phyloP scores from a whole-genome alignment of 1,140 invertebrate genomes.

The Stegodyphus mimosarum region DNA sequence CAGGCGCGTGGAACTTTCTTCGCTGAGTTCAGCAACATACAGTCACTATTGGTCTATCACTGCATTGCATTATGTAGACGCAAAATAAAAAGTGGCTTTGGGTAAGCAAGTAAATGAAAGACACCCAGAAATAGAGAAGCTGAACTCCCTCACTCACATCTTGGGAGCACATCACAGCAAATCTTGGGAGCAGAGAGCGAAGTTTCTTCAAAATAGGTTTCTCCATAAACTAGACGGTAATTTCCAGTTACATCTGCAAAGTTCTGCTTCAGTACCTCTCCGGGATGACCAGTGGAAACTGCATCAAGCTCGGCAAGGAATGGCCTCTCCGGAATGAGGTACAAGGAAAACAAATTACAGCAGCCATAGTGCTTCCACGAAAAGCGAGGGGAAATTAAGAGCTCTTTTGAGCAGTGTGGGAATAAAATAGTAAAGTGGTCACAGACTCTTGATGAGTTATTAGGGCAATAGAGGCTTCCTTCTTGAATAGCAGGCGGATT shows the following conservation, averaged over 20 bases:
- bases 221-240: conserved; percentile 13
- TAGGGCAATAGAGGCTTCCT: background rate
- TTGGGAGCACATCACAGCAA: too few species aligned
- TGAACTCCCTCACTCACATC: too few species aligned
- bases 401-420: background rate
- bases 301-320: background rate
- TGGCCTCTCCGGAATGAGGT: conserved; percentile 6
- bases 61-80: too few species aligned
- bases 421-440: background rate
- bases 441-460: conserved; percentile 5
- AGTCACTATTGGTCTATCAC: too few species aligned
- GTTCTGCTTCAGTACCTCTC: background rate
- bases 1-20: too few species aligned
- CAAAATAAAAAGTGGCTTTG: too few species aligned
- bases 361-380: background rate
- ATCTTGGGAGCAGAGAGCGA: too few species aligned
- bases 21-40: too few species aligned
- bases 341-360: conserved; percentile 39
- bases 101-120: too few species aligned
- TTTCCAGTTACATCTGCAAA: conserved; percentile 25
- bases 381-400: conserved; percentile 14
- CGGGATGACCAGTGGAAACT: too few species aligned
- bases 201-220: too few species aligned
- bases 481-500: background rate
- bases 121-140: too few species aligned